Conservation (phyloP, 2,797 vertebrate species). For the Bradypus variegatus region DNA sequence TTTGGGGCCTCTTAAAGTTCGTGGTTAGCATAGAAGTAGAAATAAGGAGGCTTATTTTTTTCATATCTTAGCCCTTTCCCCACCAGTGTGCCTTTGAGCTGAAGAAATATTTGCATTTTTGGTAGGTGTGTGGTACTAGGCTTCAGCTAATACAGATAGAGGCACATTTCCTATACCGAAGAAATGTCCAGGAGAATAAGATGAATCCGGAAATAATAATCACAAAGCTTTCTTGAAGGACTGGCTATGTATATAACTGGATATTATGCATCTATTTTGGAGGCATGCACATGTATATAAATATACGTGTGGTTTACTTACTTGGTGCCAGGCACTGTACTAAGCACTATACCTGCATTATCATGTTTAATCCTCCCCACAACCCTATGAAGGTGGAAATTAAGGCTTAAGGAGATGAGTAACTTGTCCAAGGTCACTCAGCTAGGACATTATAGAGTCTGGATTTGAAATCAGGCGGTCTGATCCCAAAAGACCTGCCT, state of each 20-base stretch:
- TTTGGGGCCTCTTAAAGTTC: neutral
- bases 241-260: neutral
- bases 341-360: neutral
- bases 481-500: neutral
- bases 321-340: neutral
- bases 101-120: constrained; percentile 23
- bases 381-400: neutral
- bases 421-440: neutral
- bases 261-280: neutral
- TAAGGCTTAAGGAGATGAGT: neutral
- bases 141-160: neutral
- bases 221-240: neutral
- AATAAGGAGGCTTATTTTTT: neutral
- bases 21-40: constrained; percentile 16
- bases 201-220: constrained; percentile 1
- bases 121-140: neutral
- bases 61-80: neutral
- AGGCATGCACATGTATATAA: neutral
- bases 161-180: neutral
- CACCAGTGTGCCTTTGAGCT: neutral
- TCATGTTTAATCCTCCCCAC: neutral
- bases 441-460: constrained; percentile 24
- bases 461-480: neutral
- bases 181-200: neutral
- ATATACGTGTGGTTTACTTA: neutral